Evolutionary conservation across 1,140 invertebrate genomes (phyloP), one percentile per base, ranked within the genome.

Genomic region (Orussus abietinus): DNA sequence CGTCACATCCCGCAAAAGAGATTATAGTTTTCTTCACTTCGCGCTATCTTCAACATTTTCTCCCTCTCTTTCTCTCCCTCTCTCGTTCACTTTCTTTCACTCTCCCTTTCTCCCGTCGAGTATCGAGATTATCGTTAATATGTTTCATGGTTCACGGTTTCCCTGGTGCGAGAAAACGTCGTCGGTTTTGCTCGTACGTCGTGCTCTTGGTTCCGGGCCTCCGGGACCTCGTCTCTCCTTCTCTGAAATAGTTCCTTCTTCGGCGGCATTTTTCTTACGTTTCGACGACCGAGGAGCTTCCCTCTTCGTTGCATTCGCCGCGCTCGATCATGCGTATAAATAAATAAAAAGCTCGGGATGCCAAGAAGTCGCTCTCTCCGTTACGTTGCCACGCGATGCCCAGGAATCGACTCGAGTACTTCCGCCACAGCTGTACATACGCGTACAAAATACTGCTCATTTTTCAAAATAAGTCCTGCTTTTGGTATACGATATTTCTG

Each of bases 261-360:
- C 29, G 18, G 25, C 43, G 25, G 18, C 40, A 32, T 3, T 38
- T 15, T 32, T 11, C 20, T 10, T 10, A 3, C 2, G 3, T 13
- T 7, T 21, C 14, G 18, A 17, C 28, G 30, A 34, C 22, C 21
- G 17, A 9, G 12, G 10, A 13, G 13, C 6, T 17, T 20, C 25
- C 20, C 7, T 17, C n/a, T 15, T 9, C 31, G 5, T 29, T 33
- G 30, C n/a, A 14, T 11, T 49, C 20, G 15, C 38, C 11, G 40
- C 41, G 51, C 18, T 28, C 20, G 25, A 39, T 39, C 28, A 34
- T 20, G 51, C 51, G 53, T 53, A 56, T 56, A 56, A 56, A 56
- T 56, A 56, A 53, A 56, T 53, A 48, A 51, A 36, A 49, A 46
- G n/a, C 42, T 35, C 15, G 31, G 34, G 43, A 36, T 38, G 25